Evolutionary conservation across 2,113 vertebrate species (phyloP).

Genomic region (Entomyzon cyanotis): DNA sequence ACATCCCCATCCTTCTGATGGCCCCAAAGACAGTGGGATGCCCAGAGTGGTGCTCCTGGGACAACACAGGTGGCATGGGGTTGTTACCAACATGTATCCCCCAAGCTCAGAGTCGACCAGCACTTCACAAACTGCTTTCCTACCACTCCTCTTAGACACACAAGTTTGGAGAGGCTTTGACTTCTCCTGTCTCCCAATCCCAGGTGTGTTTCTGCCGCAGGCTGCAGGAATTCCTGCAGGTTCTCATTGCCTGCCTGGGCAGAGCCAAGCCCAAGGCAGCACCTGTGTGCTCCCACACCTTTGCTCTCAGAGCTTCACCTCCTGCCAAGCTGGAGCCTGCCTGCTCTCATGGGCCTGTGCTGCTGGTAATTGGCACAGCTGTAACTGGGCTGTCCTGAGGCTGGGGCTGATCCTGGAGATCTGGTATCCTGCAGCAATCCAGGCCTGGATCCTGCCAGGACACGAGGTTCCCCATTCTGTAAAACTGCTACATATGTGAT

Average conservation of each 20-base stretch:
- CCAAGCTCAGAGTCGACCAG: not conserved
- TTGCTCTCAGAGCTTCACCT: not conserved
- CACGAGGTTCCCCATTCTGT: not conserved
- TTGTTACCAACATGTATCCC: not conserved
- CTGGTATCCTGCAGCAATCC: not conserved
- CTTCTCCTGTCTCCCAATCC: not conserved
- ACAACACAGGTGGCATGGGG: not conserved
- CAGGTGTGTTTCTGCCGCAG: accelerated
- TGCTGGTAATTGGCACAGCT: not conserved
- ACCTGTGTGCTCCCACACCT: not conserved
- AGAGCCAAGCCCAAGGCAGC: not conserved
- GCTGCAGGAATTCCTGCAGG: not conserved
- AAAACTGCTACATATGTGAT: not conserved
- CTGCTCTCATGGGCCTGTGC: not conserved
- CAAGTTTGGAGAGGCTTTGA: not conserved
- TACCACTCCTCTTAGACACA: not conserved
- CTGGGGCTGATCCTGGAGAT: not conserved
- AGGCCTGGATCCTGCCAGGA: not conserved
- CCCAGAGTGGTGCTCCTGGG: not conserved
- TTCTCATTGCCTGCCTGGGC: not conserved
- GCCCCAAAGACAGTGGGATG: not conserved
- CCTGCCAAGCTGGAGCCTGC: not conserved
- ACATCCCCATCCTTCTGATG: not conserved
- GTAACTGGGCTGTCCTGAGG: not conserved
- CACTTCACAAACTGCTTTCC: not conserved